A percentile compares a stretch with the other conserved stretches of the same genome.
These are phyloP conservation scores for Drosophila villosipedis DNA, from an alignment of 2,888 invertebrate genomes.

Conservation along the genomic window DNA sequence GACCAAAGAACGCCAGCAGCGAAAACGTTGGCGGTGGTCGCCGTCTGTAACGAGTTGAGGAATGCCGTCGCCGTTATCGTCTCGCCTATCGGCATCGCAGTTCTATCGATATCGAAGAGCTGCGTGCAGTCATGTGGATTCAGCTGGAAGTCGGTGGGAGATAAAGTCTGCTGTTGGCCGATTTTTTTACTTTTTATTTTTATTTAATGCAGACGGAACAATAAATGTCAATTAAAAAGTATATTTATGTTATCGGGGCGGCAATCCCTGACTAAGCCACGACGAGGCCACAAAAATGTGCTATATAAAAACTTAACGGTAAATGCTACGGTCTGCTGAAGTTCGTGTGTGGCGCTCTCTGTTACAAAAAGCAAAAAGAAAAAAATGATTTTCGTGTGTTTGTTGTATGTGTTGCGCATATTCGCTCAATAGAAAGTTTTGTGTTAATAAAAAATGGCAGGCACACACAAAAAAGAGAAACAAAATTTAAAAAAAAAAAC, in stretches of 20 bases:
- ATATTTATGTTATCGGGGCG: constrained; percentile 63
- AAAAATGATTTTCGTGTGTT: constrained; percentile 43
- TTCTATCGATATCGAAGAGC: constrained; percentile 42
- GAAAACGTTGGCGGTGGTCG: constrained; percentile 57
- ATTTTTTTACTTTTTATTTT: constrained; percentile 5
- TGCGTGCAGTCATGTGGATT: constrained; percentile 13
- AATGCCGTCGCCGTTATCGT: constrained; percentile 53
- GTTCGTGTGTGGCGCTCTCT: constrained; percentile 73
- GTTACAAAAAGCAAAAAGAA: constrained; percentile 36
- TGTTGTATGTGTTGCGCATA: constrained; percentile 32
- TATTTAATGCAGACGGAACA: constrained; percentile 57
- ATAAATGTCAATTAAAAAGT: constrained; percentile 76
- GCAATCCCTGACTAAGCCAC: constrained; percentile 46
- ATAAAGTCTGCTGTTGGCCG: constrained; percentile 18
- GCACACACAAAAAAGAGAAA: constrained; percentile 45
- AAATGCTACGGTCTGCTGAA: constrained; percentile 75
- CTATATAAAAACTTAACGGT: constrained; percentile 73
- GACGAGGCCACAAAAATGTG: constrained; percentile 68
- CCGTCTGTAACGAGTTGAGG: constrained; percentile 41
- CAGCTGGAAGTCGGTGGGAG: constrained; percentile 1
- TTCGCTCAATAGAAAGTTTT: constrained; percentile 76
- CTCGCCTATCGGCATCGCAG: constrained; percentile 38
- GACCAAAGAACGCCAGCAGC: constrained; percentile 38
- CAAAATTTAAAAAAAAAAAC: constrained; percentile 47
- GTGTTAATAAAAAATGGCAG: constrained; percentile 73